Evolutionary conservation across 2,113 vertebrate genomes (phyloP), one percentile per base, ranked within the genome.

Genomic region (Phylloscopus whistleri): DNA sequence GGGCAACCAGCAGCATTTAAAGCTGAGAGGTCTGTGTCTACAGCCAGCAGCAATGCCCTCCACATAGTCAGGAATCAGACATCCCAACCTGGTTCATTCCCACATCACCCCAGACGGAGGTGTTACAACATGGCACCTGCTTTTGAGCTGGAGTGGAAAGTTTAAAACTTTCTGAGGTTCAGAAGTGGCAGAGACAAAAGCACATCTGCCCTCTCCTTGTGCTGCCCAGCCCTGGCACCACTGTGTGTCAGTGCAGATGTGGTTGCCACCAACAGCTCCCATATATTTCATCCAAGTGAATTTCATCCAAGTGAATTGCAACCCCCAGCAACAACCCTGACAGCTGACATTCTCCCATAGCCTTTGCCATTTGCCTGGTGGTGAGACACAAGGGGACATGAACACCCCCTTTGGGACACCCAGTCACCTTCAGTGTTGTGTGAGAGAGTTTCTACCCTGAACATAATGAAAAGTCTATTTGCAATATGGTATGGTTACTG

Each of bases 401-500:
- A 9, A 7, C 7, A 35, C 39, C 23, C 80, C 21, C 30, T 51
- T 9, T 62, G 48, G 43, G 39, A 10, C 23, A 58, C 7, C 3
- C 13, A 41, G 11, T 27, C 73, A 49, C 18, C 20, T 35, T 33
- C 18, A 64, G 37, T 24, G 8, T 22, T 52, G 17, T 18, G 7
- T 60, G 70, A 23, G 21, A 58, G 23, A 22, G 6, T 11, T 68
- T 43, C 11, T 3, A n/a, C 26, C 19, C 41, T 30, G 17, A 77
- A 37, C 13, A 20, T 23, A 85, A 46, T 5, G 13, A 58, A 22
- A 17, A 46, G 8, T 17, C 27, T 63, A 3, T 66, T 62, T 67
- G 27, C 16, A 84, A 49, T 5, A 5, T 5, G 3, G 10, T 27
- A 27, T 0, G 1, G 33, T 28, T 75, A 55, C 16, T n/a, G 43